A percentile compares a stretch with the other conserved stretches of the same genome.
phyloP scores from a whole-genome alignment of 2,113 vertebrate species.

The Rhombomys opimus region DNA sequence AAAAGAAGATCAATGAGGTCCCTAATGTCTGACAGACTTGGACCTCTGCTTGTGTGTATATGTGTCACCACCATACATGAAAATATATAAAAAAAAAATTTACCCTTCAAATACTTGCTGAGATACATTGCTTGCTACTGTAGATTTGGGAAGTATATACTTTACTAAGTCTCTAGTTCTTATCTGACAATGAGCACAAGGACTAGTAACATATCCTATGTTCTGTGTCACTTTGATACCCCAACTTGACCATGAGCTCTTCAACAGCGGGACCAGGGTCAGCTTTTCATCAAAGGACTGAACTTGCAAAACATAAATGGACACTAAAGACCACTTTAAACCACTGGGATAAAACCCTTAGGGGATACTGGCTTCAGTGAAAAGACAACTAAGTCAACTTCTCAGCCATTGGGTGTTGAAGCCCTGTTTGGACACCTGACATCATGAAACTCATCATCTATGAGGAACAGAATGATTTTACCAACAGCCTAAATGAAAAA shows the following conservation, averaged over 20 bases:
- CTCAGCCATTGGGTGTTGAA: background rate
- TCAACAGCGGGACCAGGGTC: background rate
- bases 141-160: background rate
- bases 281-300: background rate
- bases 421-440: background rate
- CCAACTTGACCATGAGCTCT: background rate
- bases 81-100: background rate
- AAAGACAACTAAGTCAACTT: background rate
- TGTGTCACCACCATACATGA: background rate
- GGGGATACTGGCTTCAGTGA: background rate
- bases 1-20: background rate
- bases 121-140: background rate
- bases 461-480: background rate
- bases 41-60: rapidly evolving
- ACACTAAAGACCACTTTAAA: background rate
- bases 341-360: background rate
- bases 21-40: background rate
- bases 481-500: background rate
- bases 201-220: background rate
- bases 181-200: background rate
- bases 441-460: background rate
- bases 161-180: background rate
- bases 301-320: background rate
- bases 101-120: background rate
- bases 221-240: background rate